phyloP scores from a whole-genome alignment of 64 coral and sea anemone genomes.

The Orbicella faveolata region DNA sequence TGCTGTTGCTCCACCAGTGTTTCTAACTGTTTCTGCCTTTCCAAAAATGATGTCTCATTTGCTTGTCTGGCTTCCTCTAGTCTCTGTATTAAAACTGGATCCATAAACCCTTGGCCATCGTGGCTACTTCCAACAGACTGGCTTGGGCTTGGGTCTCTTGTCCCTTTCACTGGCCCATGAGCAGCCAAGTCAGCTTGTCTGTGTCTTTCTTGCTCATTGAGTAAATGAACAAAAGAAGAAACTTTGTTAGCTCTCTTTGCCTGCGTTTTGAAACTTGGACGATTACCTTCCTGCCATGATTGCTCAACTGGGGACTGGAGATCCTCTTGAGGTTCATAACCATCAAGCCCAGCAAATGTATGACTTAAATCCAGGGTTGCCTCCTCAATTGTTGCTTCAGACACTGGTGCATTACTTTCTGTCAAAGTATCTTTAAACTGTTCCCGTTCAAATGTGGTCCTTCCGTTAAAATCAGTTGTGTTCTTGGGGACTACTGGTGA shows the following conservation, averaged over 20 bases:
- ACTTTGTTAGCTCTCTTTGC: constrained; percentile 17
- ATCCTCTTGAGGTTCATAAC: constrained; percentile 15
- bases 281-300: not conserved
- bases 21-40: constrained; percentile 56
- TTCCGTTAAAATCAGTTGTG: constrained; percentile 62
- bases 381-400: constrained; percentile 36
- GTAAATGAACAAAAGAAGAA: constrained; percentile 24
- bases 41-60: constrained; percentile 20
- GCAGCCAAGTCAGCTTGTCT: constrained; percentile 13
- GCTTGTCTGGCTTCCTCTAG: constrained; percentile 1
- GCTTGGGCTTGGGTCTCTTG: not conserved
- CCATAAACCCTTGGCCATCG: not conserved
- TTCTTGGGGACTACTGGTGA: constrained; percentile 54
- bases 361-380: constrained; percentile 10
- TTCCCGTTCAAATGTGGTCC: constrained; percentile 68
- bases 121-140: not conserved
- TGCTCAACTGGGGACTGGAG: constrained; percentile 19
- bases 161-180: not conserved
- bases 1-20: constrained; percentile 57
- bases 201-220: constrained; percentile 36
- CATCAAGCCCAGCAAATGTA: constrained; percentile 34
- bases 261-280: constrained; percentile 11
- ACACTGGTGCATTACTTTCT: constrained; percentile 29
- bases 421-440: constrained; percentile 69
- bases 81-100: constrained; percentile 10